phyloP scores from a whole-genome alignment of 2,797 vertebrate genomes.

The Merluccius polli region DNA sequence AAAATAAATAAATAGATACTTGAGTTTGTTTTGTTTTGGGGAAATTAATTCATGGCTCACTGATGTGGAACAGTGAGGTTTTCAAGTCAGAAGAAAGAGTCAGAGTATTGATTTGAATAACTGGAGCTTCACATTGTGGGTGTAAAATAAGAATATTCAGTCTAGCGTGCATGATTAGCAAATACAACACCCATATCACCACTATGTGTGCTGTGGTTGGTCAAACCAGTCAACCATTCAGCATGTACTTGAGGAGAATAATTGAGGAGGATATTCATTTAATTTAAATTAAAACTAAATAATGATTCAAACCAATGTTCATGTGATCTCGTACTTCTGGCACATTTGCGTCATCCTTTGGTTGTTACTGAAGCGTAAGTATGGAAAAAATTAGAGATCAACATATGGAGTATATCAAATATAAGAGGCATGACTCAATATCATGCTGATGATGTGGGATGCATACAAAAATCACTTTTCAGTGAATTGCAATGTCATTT shows the following conservation, averaged over 20 bases:
- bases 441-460: background rate
- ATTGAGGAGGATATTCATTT: background rate
- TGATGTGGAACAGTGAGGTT: background rate
- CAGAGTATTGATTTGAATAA: constrained; percentile 37
- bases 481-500: background rate
- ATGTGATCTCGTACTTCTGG: background rate
- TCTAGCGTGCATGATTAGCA: constrained; percentile 33
- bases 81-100: constrained; percentile 34
- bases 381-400: background rate
- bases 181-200: constrained; percentile 8
- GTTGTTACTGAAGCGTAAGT: background rate
- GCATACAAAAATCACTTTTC: background rate
- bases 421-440: background rate
- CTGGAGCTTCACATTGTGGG: constrained; percentile 34
- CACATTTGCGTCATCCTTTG: background rate
- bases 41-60: constrained; percentile 14
- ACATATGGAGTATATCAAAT: background rate
- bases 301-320: background rate
- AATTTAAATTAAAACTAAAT: background rate
- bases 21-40: constrained; percentile 12
- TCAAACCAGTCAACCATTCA: constrained; percentile 4
- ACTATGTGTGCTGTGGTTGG: constrained; percentile 12
- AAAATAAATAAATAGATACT: background rate
- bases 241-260: background rate
- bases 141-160: constrained; percentile 54